Evolutionary conservation across 92 coral and sea anemone genomes (phyloP), one percentile per base, ranked within the genome.

Genomic region (Parazoanthus atlanticus): DNA sequence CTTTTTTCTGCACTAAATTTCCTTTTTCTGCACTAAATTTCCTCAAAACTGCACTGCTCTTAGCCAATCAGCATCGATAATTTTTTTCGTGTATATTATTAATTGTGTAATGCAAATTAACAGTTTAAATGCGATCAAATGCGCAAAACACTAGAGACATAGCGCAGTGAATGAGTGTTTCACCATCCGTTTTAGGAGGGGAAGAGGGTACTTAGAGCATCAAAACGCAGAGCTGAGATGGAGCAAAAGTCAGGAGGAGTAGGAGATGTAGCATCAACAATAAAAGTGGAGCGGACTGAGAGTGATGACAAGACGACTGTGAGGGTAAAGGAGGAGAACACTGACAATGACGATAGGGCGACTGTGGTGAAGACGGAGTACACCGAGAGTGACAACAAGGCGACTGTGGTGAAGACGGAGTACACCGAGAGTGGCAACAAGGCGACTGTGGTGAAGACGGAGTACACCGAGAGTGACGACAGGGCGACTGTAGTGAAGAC

Each of bases 171-270:
- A 28, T 9, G 16, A 12, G 1, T 29, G 30, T 70, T 30, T 64
- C 17, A 43, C 29, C 5, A 21, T 70, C 19, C 71, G 11, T 36
- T 70, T 8, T 49, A 56, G 88, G 61, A 71, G 70, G 89, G 81
- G 30, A 70, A 76, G 36, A 81, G 81, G 29, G 9, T 33, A 76
- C 58, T 54, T 12, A 74, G 71, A 40, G 88, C 52, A 82, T 30
- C 19, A 47, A 70, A 88, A 81, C 78, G 43, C 54, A 52, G 43
- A 34, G 56, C 69, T 54, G 88, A n/a, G 88, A 71, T 30, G 75
- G 72, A 41, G 38, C 70, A 56, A 67, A 78, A 11, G 26, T 9
- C 25, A 43, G 75, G 73, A 33, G 87, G 38, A 73, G 54, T 25
- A 38, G 30, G 32, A 16, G 66, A 34, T 6, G 74, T 23, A 17